Evolutionary conservation across 2,113 vertebrate species (phyloP), one percentile per base, ranked within the genome.

Genomic region (Coryphaenoides rupestris): DNA sequence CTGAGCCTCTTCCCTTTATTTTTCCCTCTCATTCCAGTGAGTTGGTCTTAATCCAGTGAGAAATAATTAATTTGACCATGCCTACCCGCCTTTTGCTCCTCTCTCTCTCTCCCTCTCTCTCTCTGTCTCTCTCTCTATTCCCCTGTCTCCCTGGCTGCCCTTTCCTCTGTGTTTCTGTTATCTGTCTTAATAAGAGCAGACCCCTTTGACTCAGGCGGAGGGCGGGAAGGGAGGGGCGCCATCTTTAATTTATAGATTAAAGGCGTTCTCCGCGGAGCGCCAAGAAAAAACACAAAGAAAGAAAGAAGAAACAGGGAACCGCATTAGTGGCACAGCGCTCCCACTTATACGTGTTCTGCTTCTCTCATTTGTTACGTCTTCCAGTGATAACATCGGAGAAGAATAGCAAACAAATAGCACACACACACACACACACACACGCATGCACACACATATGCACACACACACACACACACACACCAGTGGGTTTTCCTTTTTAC

Each of bases 191-290:
- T 82, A 80, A 78, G 72, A 77, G 72, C 67, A 74, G n/a, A n/a
- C n/a, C 75, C 73, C 77, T 70, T 74, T 76, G 65, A 74, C 69
- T 66, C 63, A 69, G 62, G 77, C 72, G 55, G 65, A 59, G 23
- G 24, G 50, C n/a, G 6, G 16, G 28, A 65, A 61, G 23, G 33
- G 50, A 16, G 9, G 21, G 28, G 52, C 72, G 26, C 70, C 65
- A 70, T 86, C 83, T 83, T 85, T 90, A 78, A 88, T 88, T 86
- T 68, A 88, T 80, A 75, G 67, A 84, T 85, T 75, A 84, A n/a
- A 78, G 77, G 79, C 79, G 73, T 54, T 87, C 85, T 84, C 54
- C 80, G 74, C 58, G 40, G 76, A 83, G 67, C 70, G 82, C 73
- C 79, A 64, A 54, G 17, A 7, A 24, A 55, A 58, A 21, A 21